Percentiles rank a stretch among this genome's conserved stretches.
These are phyloP conservation scores for Neotoma lepida DNA, from an alignment of 2,113 vertebrate species.

Conservation along the genomic window DNA sequence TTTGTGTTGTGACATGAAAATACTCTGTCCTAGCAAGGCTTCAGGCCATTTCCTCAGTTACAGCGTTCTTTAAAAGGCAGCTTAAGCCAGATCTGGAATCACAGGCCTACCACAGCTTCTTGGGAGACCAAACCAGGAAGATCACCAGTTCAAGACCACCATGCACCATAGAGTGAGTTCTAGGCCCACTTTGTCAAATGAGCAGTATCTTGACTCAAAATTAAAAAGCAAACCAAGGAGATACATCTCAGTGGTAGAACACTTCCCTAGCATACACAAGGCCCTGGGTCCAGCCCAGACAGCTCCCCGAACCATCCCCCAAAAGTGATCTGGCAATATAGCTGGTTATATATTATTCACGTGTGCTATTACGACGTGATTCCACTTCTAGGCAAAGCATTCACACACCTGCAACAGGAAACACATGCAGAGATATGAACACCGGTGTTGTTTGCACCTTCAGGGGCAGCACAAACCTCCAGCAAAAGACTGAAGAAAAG, in stretches of 20 bases:
- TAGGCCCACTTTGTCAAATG: background rate
- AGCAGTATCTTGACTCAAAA: background rate
- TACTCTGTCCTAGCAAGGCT: background rate
- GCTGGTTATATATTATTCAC: background rate
- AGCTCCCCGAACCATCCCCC: background rate
- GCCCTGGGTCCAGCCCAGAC: background rate
- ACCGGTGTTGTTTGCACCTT: slow-evolving; percentile 4
- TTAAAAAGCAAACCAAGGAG: background rate
- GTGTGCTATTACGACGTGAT: background rate
- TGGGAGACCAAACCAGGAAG: background rate
- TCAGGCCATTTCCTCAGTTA: background rate
- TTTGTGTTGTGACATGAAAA: slow-evolving; percentile 28
- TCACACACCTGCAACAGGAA: background rate
- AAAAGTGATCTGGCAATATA: background rate
- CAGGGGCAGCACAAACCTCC: background rate
- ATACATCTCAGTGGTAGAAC: background rate
- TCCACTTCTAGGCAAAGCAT: background rate
- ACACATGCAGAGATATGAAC: slow-evolving; percentile 13
- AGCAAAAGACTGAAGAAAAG: background rate
- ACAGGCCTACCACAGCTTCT: background rate
- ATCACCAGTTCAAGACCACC: background rate
- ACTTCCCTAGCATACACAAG: background rate
- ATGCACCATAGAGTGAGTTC: background rate
- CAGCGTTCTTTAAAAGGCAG: background rate
- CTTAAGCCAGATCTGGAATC: background rate